A percentile compares a stretch with the other conserved stretches of the same genome.
Conservation (phyloP, 2,113 vertebrate genomes). For the Pyxicephalus adspersus region DNA sequence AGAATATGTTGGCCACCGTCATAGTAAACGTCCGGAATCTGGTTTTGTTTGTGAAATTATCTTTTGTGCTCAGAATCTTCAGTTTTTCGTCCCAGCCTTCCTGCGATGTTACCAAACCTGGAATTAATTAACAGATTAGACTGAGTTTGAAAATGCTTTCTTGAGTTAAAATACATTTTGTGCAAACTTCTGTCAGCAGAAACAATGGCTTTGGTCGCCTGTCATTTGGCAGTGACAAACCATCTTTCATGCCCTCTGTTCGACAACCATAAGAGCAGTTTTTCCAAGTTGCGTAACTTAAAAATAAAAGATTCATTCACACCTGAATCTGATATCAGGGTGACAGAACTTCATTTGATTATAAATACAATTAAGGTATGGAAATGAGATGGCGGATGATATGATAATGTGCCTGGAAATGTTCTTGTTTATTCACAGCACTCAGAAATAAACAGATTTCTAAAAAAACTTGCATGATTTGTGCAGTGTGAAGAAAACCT, state of each 20-base stretch:
- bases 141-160: neutral
- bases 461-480: neutral
- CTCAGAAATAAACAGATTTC: neutral
- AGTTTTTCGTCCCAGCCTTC: neutral
- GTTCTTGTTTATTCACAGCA: neutral
- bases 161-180: neutral
- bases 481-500: too few species aligned
- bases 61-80: too few species aligned
- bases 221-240: neutral
- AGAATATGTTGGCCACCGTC: too few species aligned
- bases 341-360: slow-evolving; percentile 15
- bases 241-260: neutral
- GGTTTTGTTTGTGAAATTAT: too few species aligned
- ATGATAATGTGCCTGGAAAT: neutral
- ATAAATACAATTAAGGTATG: slow-evolving; percentile 36
- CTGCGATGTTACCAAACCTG: neutral
- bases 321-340: slow-evolving; percentile 22
- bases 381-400: neutral
- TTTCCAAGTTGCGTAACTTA: neutral
- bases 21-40: too few species aligned
- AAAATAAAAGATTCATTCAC: slow-evolving; percentile 23
- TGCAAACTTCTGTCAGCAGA: neutral
- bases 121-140: slow-evolving; percentile 6
- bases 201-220: neutral
- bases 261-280: neutral